Evolutionary conservation across 2,888 invertebrate species (phyloP), one percentile per base, ranked within the genome.

Genomic region (Amphipoea lucens): DNA sequence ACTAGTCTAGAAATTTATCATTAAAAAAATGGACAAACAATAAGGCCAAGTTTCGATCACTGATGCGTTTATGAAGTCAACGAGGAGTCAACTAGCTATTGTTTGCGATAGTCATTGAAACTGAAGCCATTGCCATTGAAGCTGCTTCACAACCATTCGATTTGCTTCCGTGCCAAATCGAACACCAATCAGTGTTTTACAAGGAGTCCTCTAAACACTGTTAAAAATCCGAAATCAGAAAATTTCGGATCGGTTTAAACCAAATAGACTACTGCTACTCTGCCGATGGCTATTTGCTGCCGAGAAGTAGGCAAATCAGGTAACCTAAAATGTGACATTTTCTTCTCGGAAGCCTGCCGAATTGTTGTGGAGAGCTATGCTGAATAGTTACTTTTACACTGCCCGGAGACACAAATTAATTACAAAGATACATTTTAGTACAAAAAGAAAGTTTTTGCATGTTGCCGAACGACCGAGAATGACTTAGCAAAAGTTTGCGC

Each of bases 21-120:
- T 65, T 20, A 72, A 67, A 86, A 76, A 29, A 62, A 86, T 76
- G 67, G 67, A 83, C 67, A 68, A 60, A 71, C 40, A 86, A 62
- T 57, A 83, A 73, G 71, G 72, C 62, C 83, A 77, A 66, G 83
- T 83, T 86, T 87, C 78, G 76, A 83, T 72, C 74, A 68, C 60
- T 73, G 72, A 71, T 75, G 81, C 48, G 69, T 84, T 68, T 74
- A 70, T 75, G 68, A 78, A 86, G 72, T 86, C 72, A 83, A 83
- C n/a, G 86, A 69, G 84, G 67, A 83, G 68, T 86, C 78, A 83
- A 76, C 65, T 76, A 57, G 65, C 78, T 83, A 78, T 87, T 83
- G 69, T 83, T 78, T 69, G 65, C 36, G 48, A 62, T 23, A 17
- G 48, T 62, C 54, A 66, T 68, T 69, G 57, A 76, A 67, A 29